Base-by-base conservation (phyloP, 2,113 vertebrate species). In the Poicephalus gulielmi region DNA sequence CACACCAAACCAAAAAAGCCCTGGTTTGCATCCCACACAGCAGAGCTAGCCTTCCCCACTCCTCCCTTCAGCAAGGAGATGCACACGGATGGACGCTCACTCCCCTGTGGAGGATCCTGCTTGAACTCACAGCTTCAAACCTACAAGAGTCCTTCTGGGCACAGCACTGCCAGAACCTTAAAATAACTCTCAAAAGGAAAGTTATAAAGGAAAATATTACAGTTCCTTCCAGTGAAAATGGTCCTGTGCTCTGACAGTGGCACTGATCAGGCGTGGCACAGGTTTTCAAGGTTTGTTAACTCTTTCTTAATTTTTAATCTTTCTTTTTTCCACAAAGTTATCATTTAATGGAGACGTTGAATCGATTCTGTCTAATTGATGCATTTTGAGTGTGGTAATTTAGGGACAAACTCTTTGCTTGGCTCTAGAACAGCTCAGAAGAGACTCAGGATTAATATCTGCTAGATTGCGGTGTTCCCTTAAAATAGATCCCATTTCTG, bases 201-300 rank as follows among this genome's bases (percentile, higher is more conserved):
- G 82, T 94, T 96, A 91, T 79, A 96, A 96, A 96, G 92, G 95
- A 96, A 96, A 95, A 75, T 74, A 83, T 96, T 96, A 89, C 90
- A 93, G 69, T 90, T 88, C 95, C 92, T 92, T 97, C 80, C 95
- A 96, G 81, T 59, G 66, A 96, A 91, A 97, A 96, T 37, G 80
- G 90, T 96, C 63, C 94, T 95, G 92, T 94, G 95, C 86, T 76
- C 88, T 94, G 96, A 94, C 90, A 91, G 91, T 96, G 92, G 92
- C 41, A 10, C 94, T 95, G 94, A 92, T 80, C 94, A 89, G 92
- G 88, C 46, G 10, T 91, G 91, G 81, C 59, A 1, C 96, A 92
- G 95, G 88, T 93, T 91, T 76, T 66, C 95, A 87, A 96, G 91
- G 91, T 96, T 96, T 95, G 95, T 96, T 81, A 90, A 95, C 86